Evolutionary conservation across 2,888 invertebrate genomes (phyloP).

Genomic region (Polymixis flavicincta): DNA sequence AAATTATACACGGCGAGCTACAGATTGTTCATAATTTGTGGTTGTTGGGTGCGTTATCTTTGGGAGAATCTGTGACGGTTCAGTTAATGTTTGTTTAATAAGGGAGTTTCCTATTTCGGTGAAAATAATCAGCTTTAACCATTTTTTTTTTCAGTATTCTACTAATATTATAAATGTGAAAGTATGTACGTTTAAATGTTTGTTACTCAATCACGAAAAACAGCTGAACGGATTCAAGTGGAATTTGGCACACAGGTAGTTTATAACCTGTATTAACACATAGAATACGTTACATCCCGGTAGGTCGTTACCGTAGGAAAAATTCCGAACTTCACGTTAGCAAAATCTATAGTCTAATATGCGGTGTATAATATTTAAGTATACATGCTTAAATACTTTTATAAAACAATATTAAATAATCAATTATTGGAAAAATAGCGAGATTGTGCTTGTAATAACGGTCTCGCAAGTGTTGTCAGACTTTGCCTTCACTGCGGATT

Average conservation of each 20-base stretch:
- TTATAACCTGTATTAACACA: no score
- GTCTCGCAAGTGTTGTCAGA: not conserved
- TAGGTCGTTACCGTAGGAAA: no score
- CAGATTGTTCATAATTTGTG: slow-evolving; percentile 29
- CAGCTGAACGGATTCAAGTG: no score
- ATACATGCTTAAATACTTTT: no score
- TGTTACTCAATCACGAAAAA: no score
- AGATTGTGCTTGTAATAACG: not conserved
- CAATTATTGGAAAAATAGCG: not conserved
- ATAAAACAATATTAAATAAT: no score
- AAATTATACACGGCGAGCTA: slow-evolving; percentile 30
- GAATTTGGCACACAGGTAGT: no score
- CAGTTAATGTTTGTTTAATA: not conserved
- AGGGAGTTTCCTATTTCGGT: not conserved
- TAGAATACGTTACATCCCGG: no score
- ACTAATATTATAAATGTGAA: not conserved
- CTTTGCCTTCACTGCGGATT: no score
- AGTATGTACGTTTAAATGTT: no score
- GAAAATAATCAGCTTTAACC: not conserved
- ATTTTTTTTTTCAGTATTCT: not conserved
- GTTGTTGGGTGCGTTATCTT: slow-evolving; percentile 8
- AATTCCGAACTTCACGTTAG: no score
- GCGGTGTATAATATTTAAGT: not conserved
- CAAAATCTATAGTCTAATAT: no score
- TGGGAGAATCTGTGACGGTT: not conserved